Base-by-base conservation (phyloP, 64 coral and sea anemone species). In the Anthopleura sola region DNA sequence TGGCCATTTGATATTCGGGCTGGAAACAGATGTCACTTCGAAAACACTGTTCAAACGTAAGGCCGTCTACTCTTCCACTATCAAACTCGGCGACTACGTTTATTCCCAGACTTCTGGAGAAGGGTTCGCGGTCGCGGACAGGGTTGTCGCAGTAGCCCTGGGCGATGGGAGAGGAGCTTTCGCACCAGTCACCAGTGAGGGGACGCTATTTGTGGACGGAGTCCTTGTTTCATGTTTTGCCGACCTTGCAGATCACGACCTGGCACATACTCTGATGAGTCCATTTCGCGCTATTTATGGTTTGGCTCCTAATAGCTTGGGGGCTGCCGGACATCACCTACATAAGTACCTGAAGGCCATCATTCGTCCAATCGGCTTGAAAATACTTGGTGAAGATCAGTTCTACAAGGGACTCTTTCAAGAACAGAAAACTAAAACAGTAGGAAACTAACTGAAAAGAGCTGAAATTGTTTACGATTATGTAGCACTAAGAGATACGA, bases 131-230 rank as follows among this genome's bases (percentile, higher is more conserved):
- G 15, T 24, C 36, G 24, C 64, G 28, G 49, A 76, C 13, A 37
- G 13, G 68, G 90, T 92, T n/a, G 36, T 75, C 10, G 79, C 58
- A 17, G 80, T 92, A n/a, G 50, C 90, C 31, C 39, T 78, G 33
- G 90, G 68, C 39, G 34, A 84, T 20, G 34, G 21, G 6, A 8
- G 37, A 19, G 90, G 90, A 1, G 90, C 90, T 47, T 92, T 87
- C 49, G 90, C 90, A 34, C 90, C 90, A n/a, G 90, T 92, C 47
- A 92, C 90, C 47, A 56, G 29, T 21, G 90, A 92, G 60, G 90
- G 90, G 6, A 92, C 90, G 26, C 75, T 92, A 75, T 31, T 92
- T 18, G 90, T 92, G 48, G 80, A 92, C 44, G 85, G 64, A 5
- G 66, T 87, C 53, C 78, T 74, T 71, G 90, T 92, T 29, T 92